Base-by-base conservation (phyloP, 2,888 invertebrate genomes). In the Drosophila lutescens region DNA sequence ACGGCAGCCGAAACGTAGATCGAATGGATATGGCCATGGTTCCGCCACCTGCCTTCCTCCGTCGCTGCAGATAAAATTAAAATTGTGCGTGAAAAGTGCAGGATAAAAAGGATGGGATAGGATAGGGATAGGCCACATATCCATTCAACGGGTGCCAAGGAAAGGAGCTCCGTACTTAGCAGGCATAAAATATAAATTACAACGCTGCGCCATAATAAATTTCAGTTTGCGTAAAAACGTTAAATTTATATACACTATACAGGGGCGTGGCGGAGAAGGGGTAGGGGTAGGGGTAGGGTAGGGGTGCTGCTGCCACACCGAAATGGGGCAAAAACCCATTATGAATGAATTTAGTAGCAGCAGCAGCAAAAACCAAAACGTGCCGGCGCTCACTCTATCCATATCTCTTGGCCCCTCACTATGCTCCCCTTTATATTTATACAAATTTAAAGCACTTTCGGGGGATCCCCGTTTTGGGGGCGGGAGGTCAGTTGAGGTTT, bases 121-220 rank as follows among this genome's bases (percentile, higher is more conserved):
- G 30, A 30, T 30, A 30, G 30, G 30, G 30, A 30, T 30, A 30
- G 30, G 44, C 58, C 44, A 53, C 15, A 46, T 13, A 50, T 15
- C 49, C 62, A 61, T 46, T 59, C 56, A 55, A n/a, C 55, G 56
- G 55, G 40, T 6, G 36, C 44, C 34, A 43, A 46, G 23, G 34
- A 43, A 54, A n/a, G 49, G 56, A 30, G 30, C 34, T 44, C 47
- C 68, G 78, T 84, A 86, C 85, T 86, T 86, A 88, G 78, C 86
- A 81, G 88, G 87, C 88, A 86, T 88, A 87, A 82, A 86, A 88
- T 86, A 88, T 86, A 88, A 85, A 86, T 88, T 86, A 86, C 88
- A 76, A 79, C 74, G 75, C 65, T 87, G 86, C 86, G 85, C 88
- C 78, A 85, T 78, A 86, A 86, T 86, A 86, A 88, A 86, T 86